These are phyloP conservation scores for Sphinx pinastri DNA, from an alignment of 2,888 invertebrate genomes.

Conservation along the genomic window DNA sequence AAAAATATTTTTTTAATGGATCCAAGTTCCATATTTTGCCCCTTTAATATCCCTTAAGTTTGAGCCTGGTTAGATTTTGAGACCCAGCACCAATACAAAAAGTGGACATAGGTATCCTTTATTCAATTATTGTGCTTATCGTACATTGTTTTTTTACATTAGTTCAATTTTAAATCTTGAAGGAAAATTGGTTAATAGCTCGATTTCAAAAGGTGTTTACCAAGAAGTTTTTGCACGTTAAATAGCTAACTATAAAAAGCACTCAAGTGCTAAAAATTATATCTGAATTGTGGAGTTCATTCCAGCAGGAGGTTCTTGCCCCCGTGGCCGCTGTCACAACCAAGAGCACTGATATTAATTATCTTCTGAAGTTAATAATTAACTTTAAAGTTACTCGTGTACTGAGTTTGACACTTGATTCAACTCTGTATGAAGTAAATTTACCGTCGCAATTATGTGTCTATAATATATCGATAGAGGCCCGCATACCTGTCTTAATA, in stretches of 20 bases:
- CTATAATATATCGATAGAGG: slow-evolving; percentile 42
- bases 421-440: slow-evolving; percentile 59
- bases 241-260: slow-evolving; percentile 1
- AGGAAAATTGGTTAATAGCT: background rate
- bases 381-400: slow-evolving; percentile 68
- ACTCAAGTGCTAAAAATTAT: slow-evolving; percentile 14
- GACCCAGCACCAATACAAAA: no score
- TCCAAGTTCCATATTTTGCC: no score
- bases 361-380: slow-evolving; percentile 73
- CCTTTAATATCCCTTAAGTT: no score
- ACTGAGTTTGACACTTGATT: slow-evolving; percentile 71
- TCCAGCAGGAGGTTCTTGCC: slow-evolving; percentile 30
- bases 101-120: no score
- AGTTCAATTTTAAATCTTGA: background rate
- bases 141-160: background rate
- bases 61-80: no score
- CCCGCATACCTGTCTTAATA: slow-evolving; percentile 47
- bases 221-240: background rate
- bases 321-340: slow-evolving; percentile 46
- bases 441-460: slow-evolving; percentile 63
- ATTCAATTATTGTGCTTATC: background rate
- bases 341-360: slow-evolving; percentile 68
- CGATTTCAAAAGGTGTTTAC: background rate
- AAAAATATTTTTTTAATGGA: no score
- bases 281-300: slow-evolving; percentile 34